Evolutionary conservation across 2,888 invertebrate species (phyloP), one percentile per base, ranked within the genome.

Genomic region (Conistra vaccinii): DNA sequence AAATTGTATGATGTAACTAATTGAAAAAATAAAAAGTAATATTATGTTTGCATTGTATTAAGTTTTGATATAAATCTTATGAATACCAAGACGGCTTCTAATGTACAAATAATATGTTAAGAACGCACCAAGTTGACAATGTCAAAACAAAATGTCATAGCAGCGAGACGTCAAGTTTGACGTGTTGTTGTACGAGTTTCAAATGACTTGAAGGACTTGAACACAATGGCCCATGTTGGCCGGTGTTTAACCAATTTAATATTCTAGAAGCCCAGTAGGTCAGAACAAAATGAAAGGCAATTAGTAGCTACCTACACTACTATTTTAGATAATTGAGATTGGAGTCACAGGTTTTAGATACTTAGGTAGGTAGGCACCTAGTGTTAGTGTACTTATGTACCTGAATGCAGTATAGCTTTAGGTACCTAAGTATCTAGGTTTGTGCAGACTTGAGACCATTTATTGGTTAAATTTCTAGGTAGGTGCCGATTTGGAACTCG

Each of bases 111-210:
- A 32, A 0, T n/a, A 32, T 1, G 32, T 17, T 76, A 79, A 0
- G 79, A 76, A 76, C 76, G 76, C 39, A 76, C 35, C 29, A 29
- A 20, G 3, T n/a, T 61, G 48, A 42, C n/a, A 77, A 39, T 39
- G 67, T 74, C 74, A 76, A 48, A 48, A 35, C n/a, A 48, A 55
- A 76, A 65, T 65, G 62, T 74, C 74, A 74, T 29, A 60, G 1
- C 26, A 35, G 32, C 10, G 26, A 3, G 12, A 73, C 42, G 75
- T 75, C 51, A 26, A 10, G n/a, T 12, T 12, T 20, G 3, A n/a
- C 35, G 14, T 53, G 7, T 42, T 26, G 23, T 61, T 62, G 26
- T 57, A 39, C 74, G 65, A 74, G 45, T 45, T 65, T 76, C 39
- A 32, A 75, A 65, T 35, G 7, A 32, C 10, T 74, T 32, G 4